A percentile compares a stretch with the other conserved stretches of the same genome.
phyloP scores from a whole-genome alignment of 92 coral and sea anemone genomes.

The Epizoanthus stellaris region DNA sequence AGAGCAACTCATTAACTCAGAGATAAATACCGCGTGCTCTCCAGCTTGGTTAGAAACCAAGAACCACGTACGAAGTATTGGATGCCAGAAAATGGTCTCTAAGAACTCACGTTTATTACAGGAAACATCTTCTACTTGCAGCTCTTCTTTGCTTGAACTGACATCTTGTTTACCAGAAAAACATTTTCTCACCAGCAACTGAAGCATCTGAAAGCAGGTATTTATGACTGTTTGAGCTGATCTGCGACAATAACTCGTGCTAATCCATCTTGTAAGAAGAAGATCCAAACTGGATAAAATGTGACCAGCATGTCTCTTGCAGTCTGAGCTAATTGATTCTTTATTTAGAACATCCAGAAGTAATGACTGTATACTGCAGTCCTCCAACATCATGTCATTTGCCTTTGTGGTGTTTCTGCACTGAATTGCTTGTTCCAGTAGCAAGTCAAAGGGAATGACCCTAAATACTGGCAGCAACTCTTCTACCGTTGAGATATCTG shows the following conservation, averaged over 20 bases:
- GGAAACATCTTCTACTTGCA: background rate
- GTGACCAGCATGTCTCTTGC: slow-evolving; percentile 19
- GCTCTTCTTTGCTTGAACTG: background rate
- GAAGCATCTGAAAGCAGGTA: slow-evolving; percentile 57
- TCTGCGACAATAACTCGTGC: background rate
- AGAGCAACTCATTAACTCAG: slow-evolving; percentile 38
- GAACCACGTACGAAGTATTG: slow-evolving; percentile 24
- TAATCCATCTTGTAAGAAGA: background rate
- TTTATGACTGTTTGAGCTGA: slow-evolving; percentile 26
- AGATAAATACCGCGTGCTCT: background rate
- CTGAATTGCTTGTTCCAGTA: slow-evolving; percentile 69
- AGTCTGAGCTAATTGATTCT: background rate
- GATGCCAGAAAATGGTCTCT: slow-evolving; percentile 2
- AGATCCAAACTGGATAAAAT: slow-evolving; percentile 26
- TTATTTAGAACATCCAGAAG: background rate
- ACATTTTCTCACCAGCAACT: slow-evolving; percentile 10
- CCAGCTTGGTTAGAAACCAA: slow-evolving; percentile 35
- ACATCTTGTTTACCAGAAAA: background rate
- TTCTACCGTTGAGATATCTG: slow-evolving; percentile 35
- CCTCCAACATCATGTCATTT: slow-evolving; percentile 4
- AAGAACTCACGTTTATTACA: slow-evolving; percentile 6
- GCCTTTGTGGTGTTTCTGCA: slow-evolving; percentile 12
- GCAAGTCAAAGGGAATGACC: slow-evolving; percentile 60
- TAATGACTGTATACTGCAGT: slow-evolving; percentile 3
- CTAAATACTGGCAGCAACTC: slow-evolving; percentile 47